Percentiles rank a stretch among this genome's conserved stretches.
Evolutionary conservation across 2,113 vertebrate genomes (phyloP).

Genomic region (Globicephala melas): DNA sequence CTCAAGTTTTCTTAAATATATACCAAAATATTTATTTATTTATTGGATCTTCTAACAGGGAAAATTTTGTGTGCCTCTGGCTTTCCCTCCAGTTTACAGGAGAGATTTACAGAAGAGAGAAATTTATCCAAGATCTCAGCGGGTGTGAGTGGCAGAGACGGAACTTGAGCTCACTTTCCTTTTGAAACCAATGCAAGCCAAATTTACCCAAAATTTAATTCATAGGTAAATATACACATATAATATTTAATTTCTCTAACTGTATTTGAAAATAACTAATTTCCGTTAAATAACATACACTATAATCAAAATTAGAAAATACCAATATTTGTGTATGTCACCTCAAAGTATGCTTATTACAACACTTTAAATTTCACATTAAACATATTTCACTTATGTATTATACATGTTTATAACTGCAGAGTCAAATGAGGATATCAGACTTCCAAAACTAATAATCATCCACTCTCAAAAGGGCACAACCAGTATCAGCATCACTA

Average conservation of each 20-base stretch:
- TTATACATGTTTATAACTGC: neutral
- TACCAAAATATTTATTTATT: neutral
- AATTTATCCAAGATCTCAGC: neutral
- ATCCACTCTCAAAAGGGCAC: neutral
- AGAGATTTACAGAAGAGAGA: neutral
- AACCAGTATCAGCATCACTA: neutral
- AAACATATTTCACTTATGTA: neutral
- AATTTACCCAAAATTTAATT: slow-evolving; percentile 22
- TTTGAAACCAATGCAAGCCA: neutral
- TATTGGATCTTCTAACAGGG: neutral
- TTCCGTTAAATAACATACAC: neutral
- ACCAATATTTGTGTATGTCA: neutral
- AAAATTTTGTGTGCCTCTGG: neutral
- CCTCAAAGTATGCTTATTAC: neutral
- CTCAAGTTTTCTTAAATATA: slow-evolving; percentile 25
- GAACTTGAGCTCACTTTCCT: neutral
- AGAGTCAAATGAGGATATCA: slow-evolving; percentile 37
- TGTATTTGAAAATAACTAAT: neutral
- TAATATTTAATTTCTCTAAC: neutral
- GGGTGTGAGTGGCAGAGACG: neutral
- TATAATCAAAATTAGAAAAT: neutral
- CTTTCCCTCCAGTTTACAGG: neutral
- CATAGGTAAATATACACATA: neutral
- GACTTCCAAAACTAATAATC: neutral
- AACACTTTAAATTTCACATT: neutral